Conservation (phyloP, 2,113 vertebrate genomes). For the Cebus imitator region DNA sequence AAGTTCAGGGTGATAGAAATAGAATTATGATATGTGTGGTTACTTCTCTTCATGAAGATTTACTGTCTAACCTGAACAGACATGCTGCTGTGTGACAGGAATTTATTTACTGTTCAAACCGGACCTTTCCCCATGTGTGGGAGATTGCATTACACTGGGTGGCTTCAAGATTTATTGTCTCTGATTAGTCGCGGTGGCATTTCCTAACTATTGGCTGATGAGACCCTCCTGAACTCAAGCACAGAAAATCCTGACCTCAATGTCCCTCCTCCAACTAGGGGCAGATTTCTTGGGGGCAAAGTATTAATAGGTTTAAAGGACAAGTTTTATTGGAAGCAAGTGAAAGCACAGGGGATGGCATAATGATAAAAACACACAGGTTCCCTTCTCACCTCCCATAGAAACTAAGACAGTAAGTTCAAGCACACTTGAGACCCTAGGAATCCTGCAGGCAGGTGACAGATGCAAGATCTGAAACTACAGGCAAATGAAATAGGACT, state of each 20-base stretch:
- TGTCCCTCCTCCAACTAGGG: neutral
- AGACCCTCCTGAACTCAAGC: constrained; percentile 61
- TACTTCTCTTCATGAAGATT: constrained; percentile 67
- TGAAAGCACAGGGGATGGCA: neutral
- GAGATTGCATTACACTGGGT: constrained; percentile 63
- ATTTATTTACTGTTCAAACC: constrained; percentile 73
- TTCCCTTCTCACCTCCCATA: neutral
- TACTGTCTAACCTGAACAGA: constrained; percentile 57
- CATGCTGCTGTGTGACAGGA: constrained; percentile 33
- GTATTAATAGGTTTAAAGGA: constrained; percentile 8
- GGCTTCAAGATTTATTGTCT: constrained; percentile 70
- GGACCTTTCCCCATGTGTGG: constrained; percentile 72
- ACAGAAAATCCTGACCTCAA: constrained; percentile 50
- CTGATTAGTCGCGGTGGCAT: constrained; percentile 71
- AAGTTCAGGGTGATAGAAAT: constrained; percentile 28
- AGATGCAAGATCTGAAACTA: neutral
- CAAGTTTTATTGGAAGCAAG: neutral
- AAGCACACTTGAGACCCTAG: neutral
- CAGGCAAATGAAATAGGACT: neutral
- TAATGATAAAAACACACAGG: neutral
- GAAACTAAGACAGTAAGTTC: neutral
- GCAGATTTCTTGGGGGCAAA: neutral
- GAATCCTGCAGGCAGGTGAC: neutral
- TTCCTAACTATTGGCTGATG: constrained; percentile 71
- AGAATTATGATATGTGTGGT: neutral